Evolutionary conservation across 2,113 vertebrate genomes (phyloP).

Genomic region (Lipophrys pholis): DNA sequence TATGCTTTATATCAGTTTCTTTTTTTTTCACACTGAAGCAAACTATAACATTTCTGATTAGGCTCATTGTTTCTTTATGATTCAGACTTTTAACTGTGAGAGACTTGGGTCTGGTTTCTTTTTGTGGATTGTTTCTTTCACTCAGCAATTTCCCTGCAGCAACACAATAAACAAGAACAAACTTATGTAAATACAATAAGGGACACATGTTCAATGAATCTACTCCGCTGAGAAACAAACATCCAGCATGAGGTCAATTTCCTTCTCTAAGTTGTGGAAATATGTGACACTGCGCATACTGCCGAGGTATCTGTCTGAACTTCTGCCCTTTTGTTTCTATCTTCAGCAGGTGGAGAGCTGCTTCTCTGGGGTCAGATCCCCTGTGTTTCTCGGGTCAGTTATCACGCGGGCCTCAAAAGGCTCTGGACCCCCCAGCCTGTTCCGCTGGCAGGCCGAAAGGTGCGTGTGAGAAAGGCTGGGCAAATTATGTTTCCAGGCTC

Average conservation of each 20-base stretch:
- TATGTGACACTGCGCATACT: slow-evolving; percentile 19
- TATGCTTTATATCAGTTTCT: slow-evolving; percentile 68
- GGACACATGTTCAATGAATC: background rate
- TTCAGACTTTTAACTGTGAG: slow-evolving; percentile 73
- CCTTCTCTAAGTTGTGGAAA: slow-evolving; percentile 6
- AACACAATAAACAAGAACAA: slow-evolving; percentile 3
- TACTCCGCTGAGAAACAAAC: background rate
- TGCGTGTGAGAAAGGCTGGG: slow-evolving; percentile 39
- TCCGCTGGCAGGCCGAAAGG: slow-evolving; percentile 66
- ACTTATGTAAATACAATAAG: slow-evolving; percentile 26
- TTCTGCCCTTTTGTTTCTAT: slow-evolving; percentile 41
- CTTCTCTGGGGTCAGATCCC: slow-evolving; percentile 70
- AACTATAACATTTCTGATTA: slow-evolving; percentile 91
- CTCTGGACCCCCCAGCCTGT: slow-evolving; percentile 77
- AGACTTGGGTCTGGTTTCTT: slow-evolving; percentile 25
- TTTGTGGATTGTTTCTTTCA: slow-evolving; percentile 9
- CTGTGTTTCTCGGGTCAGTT: slow-evolving; percentile 69
- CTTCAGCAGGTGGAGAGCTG: slow-evolving; percentile 70
- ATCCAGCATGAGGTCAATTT: background rate
- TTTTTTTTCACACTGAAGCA: slow-evolving; percentile 86
- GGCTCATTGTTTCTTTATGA: slow-evolving; percentile 88
- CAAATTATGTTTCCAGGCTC: slow-evolving; percentile 39
- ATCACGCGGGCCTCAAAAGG: slow-evolving; percentile 71
- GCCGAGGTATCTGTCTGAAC: slow-evolving; percentile 45
- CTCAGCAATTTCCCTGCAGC: slow-evolving; percentile 40